These are phyloP conservation scores for Trachelus stipa DNA, from an alignment of 2,888 invertebrate genomes.

Conservation along the genomic window DNA sequence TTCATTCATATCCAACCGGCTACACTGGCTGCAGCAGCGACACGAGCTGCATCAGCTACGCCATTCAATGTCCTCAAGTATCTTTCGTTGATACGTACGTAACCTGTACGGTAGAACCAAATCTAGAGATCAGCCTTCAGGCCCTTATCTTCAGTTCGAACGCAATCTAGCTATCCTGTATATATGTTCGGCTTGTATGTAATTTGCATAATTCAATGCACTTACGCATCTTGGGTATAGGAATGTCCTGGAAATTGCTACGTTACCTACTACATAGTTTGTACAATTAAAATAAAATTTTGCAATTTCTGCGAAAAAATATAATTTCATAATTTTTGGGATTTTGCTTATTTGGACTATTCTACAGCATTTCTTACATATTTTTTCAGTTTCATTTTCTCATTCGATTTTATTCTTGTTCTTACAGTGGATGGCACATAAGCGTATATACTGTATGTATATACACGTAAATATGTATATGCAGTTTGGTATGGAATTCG, in stretches of 20 bases:
- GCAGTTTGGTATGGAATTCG: neutral
- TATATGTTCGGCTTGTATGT: neutral
- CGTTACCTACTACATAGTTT: neutral
- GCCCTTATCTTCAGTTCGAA: neutral
- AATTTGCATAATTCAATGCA: neutral
- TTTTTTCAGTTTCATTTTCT: neutral
- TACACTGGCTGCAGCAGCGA: neutral
- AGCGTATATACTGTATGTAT: neutral
- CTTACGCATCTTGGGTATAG: neutral
- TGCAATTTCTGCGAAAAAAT: neutral
- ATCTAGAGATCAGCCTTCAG: neutral
- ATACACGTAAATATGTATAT: neutral
- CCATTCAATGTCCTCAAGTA: neutral
- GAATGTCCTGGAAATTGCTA: neutral
- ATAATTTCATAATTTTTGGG: neutral
- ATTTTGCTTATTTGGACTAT: neutral
- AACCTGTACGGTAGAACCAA: neutral
- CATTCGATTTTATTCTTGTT: neutral
- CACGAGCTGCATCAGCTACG: neutral
- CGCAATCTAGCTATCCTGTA: neutral
- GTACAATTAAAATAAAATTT: neutral
- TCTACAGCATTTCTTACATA: neutral
- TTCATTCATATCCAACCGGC: neutral
- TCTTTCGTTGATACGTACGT: neutral
- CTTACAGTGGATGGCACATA: neutral